Base-by-base conservation (phyloP, 1,140 invertebrate genomes). In the Psilanteris sp. region DNA sequence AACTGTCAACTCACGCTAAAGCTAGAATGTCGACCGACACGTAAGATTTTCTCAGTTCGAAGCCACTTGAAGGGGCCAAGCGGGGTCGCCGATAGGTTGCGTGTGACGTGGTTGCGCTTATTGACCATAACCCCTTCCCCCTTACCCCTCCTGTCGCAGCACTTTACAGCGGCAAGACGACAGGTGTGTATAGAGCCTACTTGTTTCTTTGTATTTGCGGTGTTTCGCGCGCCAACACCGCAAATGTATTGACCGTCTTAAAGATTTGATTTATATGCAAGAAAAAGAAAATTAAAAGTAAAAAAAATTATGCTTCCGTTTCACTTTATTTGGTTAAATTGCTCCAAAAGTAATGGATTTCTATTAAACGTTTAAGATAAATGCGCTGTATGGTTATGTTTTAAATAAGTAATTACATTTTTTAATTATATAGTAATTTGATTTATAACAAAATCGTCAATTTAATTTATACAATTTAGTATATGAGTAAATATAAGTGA, bases 61-160 rank as follows among this genome's bases (percentile, higher is more conserved):
- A 81, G 80, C 78, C 78, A 84, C 85, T 85, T 84, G 80, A 85
- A 85, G 85, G 83, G 80, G 83, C 82, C 79, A 85, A 83, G 81
- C 79, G 80, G 78, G 80, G 81, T 83, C 79, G 80, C 79, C 83
- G 85, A 86, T 87, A 86, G 86, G 82, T 82, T 83, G 82, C 82
- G 83, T 82, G 83, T 85, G 85, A 88, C 83, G 86, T 85, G 81
- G 84, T 83, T 84, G 85, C 83, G 84, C 85, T 88, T 87, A 88
- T 87, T 87, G 85, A 87, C 86, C 85, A 88, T 88, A 88, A 88
- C 85, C 86, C 86, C 86, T 87, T 87, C 84, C 84, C 77, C 71
- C 70, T 66, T 74, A 46, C 73, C 62, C 78, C 75, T 75, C 39
- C 74, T 64, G 82, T 79, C 76, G 79, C 80, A 78, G 43, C 54